Evolutionary conservation across 1,140 invertebrate genomes (phyloP).

Genomic region (Drosophila miranda): DNA sequence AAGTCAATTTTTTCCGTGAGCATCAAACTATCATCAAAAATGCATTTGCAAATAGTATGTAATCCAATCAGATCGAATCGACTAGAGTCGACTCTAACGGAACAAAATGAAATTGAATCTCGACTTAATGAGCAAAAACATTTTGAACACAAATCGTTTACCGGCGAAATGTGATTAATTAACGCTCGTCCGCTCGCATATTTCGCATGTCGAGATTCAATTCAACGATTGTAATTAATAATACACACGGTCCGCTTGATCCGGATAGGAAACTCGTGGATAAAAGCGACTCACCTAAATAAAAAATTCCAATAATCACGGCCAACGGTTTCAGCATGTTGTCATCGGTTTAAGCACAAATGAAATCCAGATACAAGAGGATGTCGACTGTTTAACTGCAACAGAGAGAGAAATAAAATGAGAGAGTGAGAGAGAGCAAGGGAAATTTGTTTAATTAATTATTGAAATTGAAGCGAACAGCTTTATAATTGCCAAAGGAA

Average conservation of each 20-base stretch:
- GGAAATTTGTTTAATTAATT: constrained; percentile 58
- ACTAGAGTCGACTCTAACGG: constrained; percentile 1
- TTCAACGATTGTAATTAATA: constrained; percentile 59
- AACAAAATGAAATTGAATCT: neutral
- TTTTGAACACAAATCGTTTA: constrained; percentile 50
- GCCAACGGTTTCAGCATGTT: constrained; percentile 71
- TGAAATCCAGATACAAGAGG: constrained; percentile 42
- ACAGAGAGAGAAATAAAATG: constrained; percentile 16
- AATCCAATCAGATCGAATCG: constrained; percentile 8
- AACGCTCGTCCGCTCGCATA: constrained; percentile 21
- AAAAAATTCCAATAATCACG: constrained; percentile 74
- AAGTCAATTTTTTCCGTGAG: no score
- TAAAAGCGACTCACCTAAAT: constrained; percentile 63
- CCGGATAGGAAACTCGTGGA: constrained; percentile 11
- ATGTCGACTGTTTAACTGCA: constrained; percentile 57
- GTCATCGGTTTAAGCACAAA: constrained; percentile 61
- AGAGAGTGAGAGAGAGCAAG: no score
- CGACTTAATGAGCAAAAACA: constrained; percentile 51
- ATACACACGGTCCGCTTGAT: constrained; percentile 11
- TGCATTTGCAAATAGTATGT: constrained; percentile 5
- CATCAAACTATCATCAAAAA: constrained; percentile 26
- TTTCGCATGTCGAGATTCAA: constrained; percentile 55
- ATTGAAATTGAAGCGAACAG: constrained; percentile 49
- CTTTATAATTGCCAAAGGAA: constrained; percentile 40
- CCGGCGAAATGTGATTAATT: constrained; percentile 62